These are phyloP conservation scores for Adelosebastes latens DNA, from an alignment of 2,797 vertebrate genomes.

Conservation along the genomic window DNA sequence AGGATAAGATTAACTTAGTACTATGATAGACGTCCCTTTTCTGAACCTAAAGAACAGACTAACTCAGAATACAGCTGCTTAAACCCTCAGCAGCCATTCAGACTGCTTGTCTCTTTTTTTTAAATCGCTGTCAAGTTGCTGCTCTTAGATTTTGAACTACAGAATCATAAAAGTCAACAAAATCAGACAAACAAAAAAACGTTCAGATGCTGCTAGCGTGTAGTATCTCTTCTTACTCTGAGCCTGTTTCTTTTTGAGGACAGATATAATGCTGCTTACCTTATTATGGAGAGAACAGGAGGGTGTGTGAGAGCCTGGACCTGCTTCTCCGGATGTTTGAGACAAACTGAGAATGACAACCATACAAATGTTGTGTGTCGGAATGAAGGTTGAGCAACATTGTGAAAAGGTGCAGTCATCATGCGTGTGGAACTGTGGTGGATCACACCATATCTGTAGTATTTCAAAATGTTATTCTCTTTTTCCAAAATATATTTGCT, in stretches of 20 bases:
- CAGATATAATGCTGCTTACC: constrained; percentile 9
- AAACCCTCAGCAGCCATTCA: not conserved
- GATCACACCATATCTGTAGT: not conserved
- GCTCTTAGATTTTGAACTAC: not conserved
- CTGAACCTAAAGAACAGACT: too few species aligned
- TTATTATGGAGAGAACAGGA: not conserved
- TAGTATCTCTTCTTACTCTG: not conserved
- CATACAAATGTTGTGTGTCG: not conserved
- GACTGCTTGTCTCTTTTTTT: not conserved
- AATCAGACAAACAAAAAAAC: not conserved
- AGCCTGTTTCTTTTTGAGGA: not conserved
- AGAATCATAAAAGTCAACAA: not conserved
- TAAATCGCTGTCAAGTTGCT: not conserved
- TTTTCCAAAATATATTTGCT: not conserved
- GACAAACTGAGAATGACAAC: not conserved
- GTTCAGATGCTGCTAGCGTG: not conserved
- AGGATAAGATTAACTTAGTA: too few species aligned
- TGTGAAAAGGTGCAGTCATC: not conserved
- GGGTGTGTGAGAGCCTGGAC: not conserved
- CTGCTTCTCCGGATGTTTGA: not conserved
- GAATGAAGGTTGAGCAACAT: constrained; percentile 16
- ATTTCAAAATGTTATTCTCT: not conserved
- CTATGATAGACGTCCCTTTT: not conserved
- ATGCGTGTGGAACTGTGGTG: not conserved
- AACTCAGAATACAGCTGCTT: not conserved